Base-by-base conservation (phyloP, 1,140 invertebrate species). In the Bradysia coprophila region DNA sequence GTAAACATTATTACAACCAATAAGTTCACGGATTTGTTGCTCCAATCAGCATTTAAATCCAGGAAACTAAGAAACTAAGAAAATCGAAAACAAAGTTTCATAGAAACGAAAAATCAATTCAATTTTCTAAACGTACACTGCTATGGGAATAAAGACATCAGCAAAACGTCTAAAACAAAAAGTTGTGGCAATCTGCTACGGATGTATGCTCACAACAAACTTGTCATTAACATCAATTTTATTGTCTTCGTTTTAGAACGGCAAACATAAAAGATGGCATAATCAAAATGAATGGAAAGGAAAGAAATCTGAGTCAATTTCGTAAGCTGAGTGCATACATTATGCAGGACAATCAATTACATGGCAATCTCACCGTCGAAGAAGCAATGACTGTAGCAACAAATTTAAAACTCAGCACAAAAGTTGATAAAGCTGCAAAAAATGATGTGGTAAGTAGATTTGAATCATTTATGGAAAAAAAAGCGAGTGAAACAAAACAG, bases 271-370 rank as follows among this genome's bases (percentile, higher is more conserved):
- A 38, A 38, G 73, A 79, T 50, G 83, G 83, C 16, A 80, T 78
- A 48, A 79, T 87, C 41, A 81, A 81, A 40, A 82, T 86, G 62
- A 93, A 93, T 56, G 86, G 84, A 0, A 71, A 76, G 46, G 83
- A 88, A 53, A 73, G 92, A 41, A 85, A 93, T 62, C 61, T 93
- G 45, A 81, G 87, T 43, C 74, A 78, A 46, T 97, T 95, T 65
- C 74, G 88, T 28, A 95, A 95, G 67, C 72, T 94, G 45, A 92
- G 89, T 0, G 90, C 86, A 52, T 97, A 96, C 64, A 96, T 96
- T 55, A 95, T 95, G 89, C 93, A 96, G 62, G 89, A 96, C 55
- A 95, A 96, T 67, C 87, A 95, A 59, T 71, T 97, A 5, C 82
- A 94, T 49, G 81, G 79, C 1, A 91, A 95, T 66, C 71, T 96